A percentile compares a stretch with the other conserved stretches of the same genome.
These are phyloP conservation scores for Pandemis cinnamomeana DNA, from an alignment of 2,888 invertebrate species.

Conservation along the genomic window DNA sequence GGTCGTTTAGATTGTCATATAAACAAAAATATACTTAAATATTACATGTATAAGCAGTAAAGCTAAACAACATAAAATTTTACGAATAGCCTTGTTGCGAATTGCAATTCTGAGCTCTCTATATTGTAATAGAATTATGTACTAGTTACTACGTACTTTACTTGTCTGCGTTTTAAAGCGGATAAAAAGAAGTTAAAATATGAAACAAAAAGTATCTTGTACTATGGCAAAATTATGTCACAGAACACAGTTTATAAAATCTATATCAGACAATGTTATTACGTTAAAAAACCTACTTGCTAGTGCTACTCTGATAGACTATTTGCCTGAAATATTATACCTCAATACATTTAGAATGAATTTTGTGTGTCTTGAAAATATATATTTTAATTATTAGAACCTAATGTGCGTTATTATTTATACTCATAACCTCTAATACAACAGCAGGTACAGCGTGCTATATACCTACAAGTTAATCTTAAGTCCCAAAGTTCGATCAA, in stretches of 20 bases:
- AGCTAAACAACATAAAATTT: conserved; percentile 35
- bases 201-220: conserved; percentile 40
- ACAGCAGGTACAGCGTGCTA: too few relatives aligned
- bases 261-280: conserved; percentile 65
- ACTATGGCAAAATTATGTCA: conserved; percentile 58
- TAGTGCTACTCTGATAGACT: conserved; percentile 70
- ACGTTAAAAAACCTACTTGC: conserved; percentile 58
- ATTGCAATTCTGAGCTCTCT: conserved; percentile 43
- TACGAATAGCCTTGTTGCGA: conserved; percentile 35
- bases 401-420: conserved; percentile 62
- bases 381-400: conserved; percentile 74
- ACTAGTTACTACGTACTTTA: conserved; percentile 32
- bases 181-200: conserved; percentile 57
- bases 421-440: too few relatives aligned
- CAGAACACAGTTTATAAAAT: conserved; percentile 53
- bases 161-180: conserved; percentile 64
- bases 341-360: conserved; percentile 81
- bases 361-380: conserved; percentile 80
- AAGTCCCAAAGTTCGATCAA: too few relatives aligned
- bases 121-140: conserved; percentile 40
- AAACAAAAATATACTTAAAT: conserved; percentile 49
- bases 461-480: too few relatives aligned
- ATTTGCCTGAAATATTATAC: conserved; percentile 79
- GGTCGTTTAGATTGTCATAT: conserved; percentile 47
- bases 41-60: conserved; percentile 45